These are phyloP conservation scores for Zonotrichia leucophrys DNA, from an alignment of 2,113 vertebrate genomes.

Conservation along the genomic window DNA sequence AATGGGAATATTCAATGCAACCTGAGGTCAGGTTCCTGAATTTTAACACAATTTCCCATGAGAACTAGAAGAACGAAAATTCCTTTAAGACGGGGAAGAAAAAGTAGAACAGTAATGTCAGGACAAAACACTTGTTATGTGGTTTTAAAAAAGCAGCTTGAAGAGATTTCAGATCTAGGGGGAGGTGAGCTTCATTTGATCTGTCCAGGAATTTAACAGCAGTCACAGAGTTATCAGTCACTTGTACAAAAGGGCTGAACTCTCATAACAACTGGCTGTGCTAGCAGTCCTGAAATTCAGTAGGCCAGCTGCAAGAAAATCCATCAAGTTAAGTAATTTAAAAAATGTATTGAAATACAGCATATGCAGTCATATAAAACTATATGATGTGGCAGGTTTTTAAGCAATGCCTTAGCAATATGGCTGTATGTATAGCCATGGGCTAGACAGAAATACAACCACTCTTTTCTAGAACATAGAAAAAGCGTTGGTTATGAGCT, in stretches of 20 bases:
- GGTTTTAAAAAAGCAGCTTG: background rate
- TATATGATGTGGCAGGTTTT: background rate
- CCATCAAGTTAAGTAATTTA: background rate
- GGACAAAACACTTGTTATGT: constrained; percentile 29
- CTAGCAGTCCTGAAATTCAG: background rate
- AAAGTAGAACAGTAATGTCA: background rate
- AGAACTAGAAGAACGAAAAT: constrained; percentile 31
- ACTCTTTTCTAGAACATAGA: background rate
- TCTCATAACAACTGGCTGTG: background rate
- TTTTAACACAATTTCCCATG: constrained; percentile 56
- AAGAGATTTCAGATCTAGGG: background rate
- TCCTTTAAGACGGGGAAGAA: constrained; percentile 19
- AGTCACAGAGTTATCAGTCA: background rate
- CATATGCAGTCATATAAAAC: background rate
- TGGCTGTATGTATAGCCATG: background rate
- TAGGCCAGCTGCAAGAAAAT: background rate
- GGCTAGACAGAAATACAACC: background rate
- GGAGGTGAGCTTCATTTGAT: constrained; percentile 6
- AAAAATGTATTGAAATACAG: background rate
- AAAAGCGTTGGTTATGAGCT: background rate
- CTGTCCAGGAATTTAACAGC: background rate
- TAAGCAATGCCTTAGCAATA: background rate
- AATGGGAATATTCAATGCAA: constrained; percentile 54
- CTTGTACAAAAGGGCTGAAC: background rate
- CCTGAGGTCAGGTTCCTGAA: constrained; percentile 57